phyloP scores from a whole-genome alignment of 2,888 invertebrate genomes.

The Mimachlamys varia region DNA sequence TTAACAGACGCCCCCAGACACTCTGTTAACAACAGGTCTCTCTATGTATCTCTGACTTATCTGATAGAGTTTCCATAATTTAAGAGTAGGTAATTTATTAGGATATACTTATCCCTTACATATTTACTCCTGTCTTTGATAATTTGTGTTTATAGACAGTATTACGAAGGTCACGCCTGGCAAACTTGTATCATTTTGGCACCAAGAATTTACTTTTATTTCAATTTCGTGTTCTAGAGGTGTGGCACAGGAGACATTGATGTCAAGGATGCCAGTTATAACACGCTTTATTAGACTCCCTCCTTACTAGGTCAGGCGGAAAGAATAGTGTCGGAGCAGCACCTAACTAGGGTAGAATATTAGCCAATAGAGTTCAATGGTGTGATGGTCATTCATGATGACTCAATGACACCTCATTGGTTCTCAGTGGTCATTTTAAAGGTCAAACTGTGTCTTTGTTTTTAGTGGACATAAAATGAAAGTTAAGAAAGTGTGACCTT shows the following conservation, averaged over 20 bases:
- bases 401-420: background rate
- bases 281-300: background rate
- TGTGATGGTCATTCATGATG: background rate
- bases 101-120: background rate
- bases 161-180: conserved; percentile 28
- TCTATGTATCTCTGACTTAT: background rate
- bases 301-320: background rate
- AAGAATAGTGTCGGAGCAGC: background rate
- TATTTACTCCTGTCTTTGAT: background rate
- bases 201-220: conserved; percentile 26
- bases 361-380: background rate
- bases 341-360: background rate
- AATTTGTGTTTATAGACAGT: conserved; percentile 34
- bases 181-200: conserved; percentile 31
- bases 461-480: background rate
- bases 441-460: background rate
- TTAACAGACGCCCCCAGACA: background rate
- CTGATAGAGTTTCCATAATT: conserved; percentile 27
- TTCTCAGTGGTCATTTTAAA: background rate
- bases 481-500: background rate
- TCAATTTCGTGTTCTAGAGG: conserved; percentile 15
- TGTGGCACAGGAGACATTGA: background rate
- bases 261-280: background rate
- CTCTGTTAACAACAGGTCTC: background rate
- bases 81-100: background rate